Evolutionary conservation across 2,797 vertebrate genomes (phyloP).

Genomic region (Taenioides sp.): DNA sequence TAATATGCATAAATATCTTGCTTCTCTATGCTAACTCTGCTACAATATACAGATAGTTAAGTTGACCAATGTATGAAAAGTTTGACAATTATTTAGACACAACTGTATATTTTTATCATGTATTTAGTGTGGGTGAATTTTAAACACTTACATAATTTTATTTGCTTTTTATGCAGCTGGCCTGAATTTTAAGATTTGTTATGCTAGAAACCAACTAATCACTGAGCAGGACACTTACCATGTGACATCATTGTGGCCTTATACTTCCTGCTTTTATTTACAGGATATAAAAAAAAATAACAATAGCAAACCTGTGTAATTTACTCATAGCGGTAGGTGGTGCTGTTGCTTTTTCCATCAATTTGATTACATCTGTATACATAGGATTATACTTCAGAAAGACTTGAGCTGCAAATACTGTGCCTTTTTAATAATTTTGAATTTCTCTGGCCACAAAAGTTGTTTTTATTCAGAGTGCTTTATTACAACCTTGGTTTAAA

Average conservation of each 20-base stretch:
- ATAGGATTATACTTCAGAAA: conserved; percentile 4
- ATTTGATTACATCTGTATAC: conserved; percentile 10
- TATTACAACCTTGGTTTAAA: conserved; percentile 21
- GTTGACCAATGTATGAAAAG: not conserved
- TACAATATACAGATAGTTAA: not conserved
- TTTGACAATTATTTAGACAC: not conserved
- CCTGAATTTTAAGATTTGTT: not conserved
- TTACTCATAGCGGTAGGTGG: not conserved
- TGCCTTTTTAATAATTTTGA: conserved; percentile 48
- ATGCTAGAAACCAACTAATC: not conserved
- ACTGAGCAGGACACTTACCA: not conserved
- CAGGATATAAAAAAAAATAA: not conserved
- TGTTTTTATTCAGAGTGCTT: conserved; percentile 39
- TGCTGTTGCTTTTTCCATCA: not conserved
- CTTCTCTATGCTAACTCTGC: not conserved
- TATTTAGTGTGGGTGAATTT: not conserved
- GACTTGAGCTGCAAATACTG: conserved; percentile 32
- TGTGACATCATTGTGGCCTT: not conserved
- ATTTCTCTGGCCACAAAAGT: conserved; percentile 17
- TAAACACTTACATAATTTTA: not conserved
- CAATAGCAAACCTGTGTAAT: not conserved
- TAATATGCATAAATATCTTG: not conserved
- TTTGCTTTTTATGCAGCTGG: not conserved
- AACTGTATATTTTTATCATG: not conserved
- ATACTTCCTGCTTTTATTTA: not conserved